A percentile compares a stretch with the other conserved stretches of the same genome.
phyloP scores from a whole-genome alignment of 1,140 invertebrate genomes.

The Drusus annulatus region DNA sequence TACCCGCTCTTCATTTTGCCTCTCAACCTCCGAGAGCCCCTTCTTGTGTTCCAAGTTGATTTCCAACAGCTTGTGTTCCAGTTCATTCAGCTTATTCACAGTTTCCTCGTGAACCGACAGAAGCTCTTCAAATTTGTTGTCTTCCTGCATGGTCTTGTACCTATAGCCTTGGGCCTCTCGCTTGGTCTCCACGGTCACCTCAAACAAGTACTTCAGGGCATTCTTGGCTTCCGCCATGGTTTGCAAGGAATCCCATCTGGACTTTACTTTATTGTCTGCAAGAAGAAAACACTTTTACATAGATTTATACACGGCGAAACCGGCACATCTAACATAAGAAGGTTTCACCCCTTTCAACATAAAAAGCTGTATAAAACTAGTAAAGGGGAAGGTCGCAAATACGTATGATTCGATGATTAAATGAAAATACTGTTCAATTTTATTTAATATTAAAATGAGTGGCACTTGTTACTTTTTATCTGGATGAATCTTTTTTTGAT shows the following conservation, averaged over 20 bases:
- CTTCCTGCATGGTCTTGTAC: constrained; percentile 65
- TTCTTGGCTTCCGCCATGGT: constrained; percentile 78
- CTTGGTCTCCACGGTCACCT: constrained; percentile 71
- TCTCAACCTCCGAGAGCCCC: constrained; percentile 62
- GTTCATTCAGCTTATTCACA: constrained; percentile 62
- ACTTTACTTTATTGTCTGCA: constrained; percentile 74
- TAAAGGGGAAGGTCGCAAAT: too few species aligned
- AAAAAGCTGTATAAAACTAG: too few species aligned
- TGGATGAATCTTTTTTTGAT: too few species aligned
- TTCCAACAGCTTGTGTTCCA: constrained; percentile 62
- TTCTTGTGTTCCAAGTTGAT: constrained; percentile 60
- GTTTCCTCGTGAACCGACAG: constrained; percentile 69
- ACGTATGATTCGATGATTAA: too few species aligned
- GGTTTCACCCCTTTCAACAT: too few species aligned
- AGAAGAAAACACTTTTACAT: constrained; percentile 42
- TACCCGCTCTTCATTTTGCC: constrained; percentile 71
- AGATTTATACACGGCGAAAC: too few species aligned
- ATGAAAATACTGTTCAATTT: too few species aligned
- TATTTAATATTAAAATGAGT: too few species aligned
- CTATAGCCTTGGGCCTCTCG: constrained; percentile 67
- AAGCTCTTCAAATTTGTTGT: constrained; percentile 70
- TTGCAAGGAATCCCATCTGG: constrained; percentile 76
- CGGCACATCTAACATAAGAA: too few species aligned
- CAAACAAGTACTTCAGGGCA: constrained; percentile 75
- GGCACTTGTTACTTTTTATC: too few species aligned